These are phyloP conservation scores for Hassar affinis DNA, from an alignment of 2,113 vertebrate genomes.

Conservation along the genomic window DNA sequence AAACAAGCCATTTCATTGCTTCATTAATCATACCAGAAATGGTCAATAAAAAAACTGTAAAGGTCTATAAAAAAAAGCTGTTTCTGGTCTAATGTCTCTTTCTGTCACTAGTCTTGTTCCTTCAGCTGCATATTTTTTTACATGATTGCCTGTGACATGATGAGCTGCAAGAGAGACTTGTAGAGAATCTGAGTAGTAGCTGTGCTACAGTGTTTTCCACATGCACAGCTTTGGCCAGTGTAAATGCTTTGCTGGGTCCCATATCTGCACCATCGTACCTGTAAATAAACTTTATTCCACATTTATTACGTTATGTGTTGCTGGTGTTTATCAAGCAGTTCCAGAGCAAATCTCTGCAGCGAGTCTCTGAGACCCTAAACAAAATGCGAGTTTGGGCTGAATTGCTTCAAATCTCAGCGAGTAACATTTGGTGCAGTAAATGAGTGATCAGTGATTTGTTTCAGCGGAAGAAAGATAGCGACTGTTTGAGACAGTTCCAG, in stretches of 20 bases:
- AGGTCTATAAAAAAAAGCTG: background rate
- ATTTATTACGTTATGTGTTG: background rate
- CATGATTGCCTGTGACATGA: background rate
- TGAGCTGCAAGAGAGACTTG: background rate
- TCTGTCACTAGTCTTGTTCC: background rate
- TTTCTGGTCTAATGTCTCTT: background rate
- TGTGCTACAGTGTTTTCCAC: background rate
- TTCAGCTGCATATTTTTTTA: background rate
- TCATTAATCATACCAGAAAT: background rate
- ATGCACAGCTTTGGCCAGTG: background rate
- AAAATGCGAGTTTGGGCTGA: background rate
- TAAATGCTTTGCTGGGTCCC: background rate
- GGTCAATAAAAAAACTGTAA: background rate
- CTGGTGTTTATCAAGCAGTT: background rate
- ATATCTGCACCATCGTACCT: background rate
- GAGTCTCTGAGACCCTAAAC: background rate
- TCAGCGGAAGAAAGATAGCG: background rate
- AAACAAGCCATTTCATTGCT: background rate
- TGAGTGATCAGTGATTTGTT: background rate
- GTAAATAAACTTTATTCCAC: background rate
- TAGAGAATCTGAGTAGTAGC: background rate
- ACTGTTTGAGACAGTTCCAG: background rate
- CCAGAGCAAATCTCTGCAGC: background rate
- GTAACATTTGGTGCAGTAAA: background rate
- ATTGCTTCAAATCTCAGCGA: background rate